phyloP scores from a whole-genome alignment of 2,113 vertebrate genomes.

The Rhinopomastus cyanomelas region DNA sequence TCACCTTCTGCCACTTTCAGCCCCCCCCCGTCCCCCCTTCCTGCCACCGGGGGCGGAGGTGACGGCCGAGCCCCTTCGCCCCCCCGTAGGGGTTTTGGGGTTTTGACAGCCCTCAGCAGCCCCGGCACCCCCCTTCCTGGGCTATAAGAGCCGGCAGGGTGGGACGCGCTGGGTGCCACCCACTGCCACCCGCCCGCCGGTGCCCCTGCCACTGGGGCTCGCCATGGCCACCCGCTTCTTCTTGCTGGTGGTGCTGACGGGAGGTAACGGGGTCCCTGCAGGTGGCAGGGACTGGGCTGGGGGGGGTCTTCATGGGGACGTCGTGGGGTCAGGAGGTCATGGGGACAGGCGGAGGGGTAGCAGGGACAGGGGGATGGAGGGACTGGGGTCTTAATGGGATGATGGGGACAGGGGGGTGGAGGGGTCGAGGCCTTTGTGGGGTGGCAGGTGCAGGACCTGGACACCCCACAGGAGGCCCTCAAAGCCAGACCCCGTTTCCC shows the following conservation, averaged over 20 bases:
- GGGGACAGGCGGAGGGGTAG: background rate
- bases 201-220: background rate
- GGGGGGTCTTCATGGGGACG: background rate
- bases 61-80: too few species aligned
- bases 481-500: fast-evolving
- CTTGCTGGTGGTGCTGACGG: background rate
- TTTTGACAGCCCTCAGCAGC: background rate
- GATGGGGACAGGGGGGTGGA: background rate
- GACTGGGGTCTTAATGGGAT: too few species aligned
- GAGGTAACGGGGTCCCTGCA: background rate
- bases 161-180: background rate
- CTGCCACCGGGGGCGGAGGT: background rate
- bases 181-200: background rate
- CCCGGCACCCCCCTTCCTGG: too few species aligned
- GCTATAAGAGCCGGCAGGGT: background rate
- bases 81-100: background rate
- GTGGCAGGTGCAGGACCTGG: background rate
- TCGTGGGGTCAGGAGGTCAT: too few species aligned
- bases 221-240: background rate
- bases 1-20: too few species aligned
- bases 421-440: too few species aligned
- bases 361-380: background rate
- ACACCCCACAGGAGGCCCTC: background rate
- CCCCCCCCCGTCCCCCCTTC: background rate
- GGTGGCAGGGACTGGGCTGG: too few species aligned